These are phyloP conservation scores for Zosterops pallidus DNA, from an alignment of 2,113 vertebrate species.

Conservation along the genomic window DNA sequence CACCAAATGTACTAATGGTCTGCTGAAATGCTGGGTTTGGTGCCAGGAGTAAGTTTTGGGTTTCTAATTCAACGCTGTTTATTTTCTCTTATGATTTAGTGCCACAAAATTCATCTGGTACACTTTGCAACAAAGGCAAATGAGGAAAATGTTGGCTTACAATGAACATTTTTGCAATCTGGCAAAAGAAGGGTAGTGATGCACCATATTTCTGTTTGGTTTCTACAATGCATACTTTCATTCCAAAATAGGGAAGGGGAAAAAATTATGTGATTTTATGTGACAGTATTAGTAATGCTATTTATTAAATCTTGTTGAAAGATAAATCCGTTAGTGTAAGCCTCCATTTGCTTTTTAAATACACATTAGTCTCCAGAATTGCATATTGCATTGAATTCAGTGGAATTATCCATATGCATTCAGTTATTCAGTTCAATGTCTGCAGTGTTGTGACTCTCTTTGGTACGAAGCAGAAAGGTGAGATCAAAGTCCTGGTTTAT, in stretches of 20 bases:
- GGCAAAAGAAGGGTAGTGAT: not conserved
- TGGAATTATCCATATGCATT: not conserved
- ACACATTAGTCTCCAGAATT: not conserved
- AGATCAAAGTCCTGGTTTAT: not conserved
- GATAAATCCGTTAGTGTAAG: not conserved
- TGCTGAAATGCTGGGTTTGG: constrained; percentile 31
- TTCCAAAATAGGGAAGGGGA: not conserved
- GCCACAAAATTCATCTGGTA: not conserved
- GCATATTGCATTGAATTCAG: not conserved
- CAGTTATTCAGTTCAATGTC: not conserved
- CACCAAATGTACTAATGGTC: constrained; percentile 23
- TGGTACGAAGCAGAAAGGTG: not conserved
- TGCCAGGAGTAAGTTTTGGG: not conserved
- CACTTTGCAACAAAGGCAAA: not conserved
- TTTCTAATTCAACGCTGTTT: constrained; percentile 18
- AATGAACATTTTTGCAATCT: not conserved
- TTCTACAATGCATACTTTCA: not conserved
- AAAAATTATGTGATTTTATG: not conserved
- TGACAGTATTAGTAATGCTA: not conserved
- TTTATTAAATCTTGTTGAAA: constrained; percentile 46
- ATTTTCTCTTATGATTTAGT: constrained; percentile 9
- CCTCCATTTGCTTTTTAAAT: not conserved
- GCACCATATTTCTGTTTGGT: not conserved
- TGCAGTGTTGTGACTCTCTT: not conserved
- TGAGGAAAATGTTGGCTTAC: not conserved